Conservation (phyloP, 2,888 invertebrate genomes). For the Parelbella ahira region DNA sequence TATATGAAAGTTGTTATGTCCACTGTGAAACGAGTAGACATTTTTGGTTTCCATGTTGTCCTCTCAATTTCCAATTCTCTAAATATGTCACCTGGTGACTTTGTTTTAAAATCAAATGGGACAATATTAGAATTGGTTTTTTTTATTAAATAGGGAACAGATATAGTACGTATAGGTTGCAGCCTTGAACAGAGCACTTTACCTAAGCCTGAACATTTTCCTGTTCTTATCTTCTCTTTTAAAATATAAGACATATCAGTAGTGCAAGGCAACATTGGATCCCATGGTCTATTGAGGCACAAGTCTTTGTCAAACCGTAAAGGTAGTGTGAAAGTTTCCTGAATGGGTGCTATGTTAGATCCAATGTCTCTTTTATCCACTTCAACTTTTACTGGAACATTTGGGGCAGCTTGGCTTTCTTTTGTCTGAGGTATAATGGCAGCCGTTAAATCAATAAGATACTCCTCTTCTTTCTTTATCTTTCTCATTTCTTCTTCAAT, state of each 20-base stretch:
- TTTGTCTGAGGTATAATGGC: slow-evolving; percentile 3
- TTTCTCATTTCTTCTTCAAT: background rate
- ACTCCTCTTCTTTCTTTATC: slow-evolving; percentile 1
- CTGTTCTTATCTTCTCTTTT: slow-evolving; percentile 5
- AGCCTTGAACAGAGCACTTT: slow-evolving; percentile 16
- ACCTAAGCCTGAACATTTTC: slow-evolving; percentile 11
- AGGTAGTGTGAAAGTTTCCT: background rate
- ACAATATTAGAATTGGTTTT: slow-evolving; percentile 2
- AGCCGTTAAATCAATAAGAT: slow-evolving; percentile 15
- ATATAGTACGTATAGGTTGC: background rate
- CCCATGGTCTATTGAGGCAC: slow-evolving; percentile 8
- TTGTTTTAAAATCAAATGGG: slow-evolving; percentile 15
- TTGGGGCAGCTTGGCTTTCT: background rate
- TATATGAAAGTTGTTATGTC: slow-evolving; percentile 7
- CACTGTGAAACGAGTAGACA: slow-evolving; percentile 3
- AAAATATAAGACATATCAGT: slow-evolving; percentile 10
- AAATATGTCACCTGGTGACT: slow-evolving; percentile 15
- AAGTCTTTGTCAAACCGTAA: slow-evolving; percentile 11
- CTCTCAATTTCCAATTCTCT: slow-evolving; percentile 4
- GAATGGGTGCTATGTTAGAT: background rate
- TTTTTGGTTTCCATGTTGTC: slow-evolving; percentile 12
- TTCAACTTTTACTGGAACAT: slow-evolving; percentile 1
- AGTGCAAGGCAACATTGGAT: slow-evolving; percentile 10
- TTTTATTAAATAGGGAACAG: slow-evolving; percentile 2
- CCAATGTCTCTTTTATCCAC: no score